Evolutionary conservation across 2,888 invertebrate genomes (phyloP).

Genomic region (Odontocolon sp.): DNA sequence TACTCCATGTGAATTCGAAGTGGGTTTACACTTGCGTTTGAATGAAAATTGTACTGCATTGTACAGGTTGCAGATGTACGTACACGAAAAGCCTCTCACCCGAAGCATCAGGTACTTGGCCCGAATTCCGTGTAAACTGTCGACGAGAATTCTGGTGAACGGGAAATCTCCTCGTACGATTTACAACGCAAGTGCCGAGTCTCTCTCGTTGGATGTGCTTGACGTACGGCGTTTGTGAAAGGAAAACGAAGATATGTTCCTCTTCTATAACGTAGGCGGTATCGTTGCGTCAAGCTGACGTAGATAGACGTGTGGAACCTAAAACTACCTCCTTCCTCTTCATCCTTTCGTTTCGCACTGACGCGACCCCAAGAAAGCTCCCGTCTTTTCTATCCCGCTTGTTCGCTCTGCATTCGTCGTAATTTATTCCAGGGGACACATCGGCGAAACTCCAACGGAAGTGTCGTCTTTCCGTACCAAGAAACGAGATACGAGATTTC

Average conservation of each 20-base stretch:
- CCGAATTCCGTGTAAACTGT: slow-evolving; percentile 29
- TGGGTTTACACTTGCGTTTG: not conserved
- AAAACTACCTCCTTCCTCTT: not conserved
- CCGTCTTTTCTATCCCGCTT: not conserved
- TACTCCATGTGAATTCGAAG: slow-evolving; percentile 8
- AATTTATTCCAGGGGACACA: slow-evolving; percentile 20
- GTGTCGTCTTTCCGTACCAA: not conserved
- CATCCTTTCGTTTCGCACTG: not conserved
- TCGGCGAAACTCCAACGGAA: not conserved
- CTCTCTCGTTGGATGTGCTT: not conserved
- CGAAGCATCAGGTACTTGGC: slow-evolving; percentile 4
- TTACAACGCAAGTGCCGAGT: slow-evolving; percentile 10
- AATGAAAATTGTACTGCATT: slow-evolving; percentile 4
- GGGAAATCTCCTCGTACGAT: slow-evolving; percentile 20
- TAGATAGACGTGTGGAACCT: slow-evolving; percentile 8
- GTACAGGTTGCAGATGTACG: not conserved
- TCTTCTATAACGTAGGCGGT: not conserved
- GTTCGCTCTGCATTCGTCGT: slow-evolving; percentile 5
- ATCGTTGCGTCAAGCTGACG: not conserved
- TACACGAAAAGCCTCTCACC: slow-evolving; percentile 42
- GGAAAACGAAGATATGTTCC: not conserved
- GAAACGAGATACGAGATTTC: slow-evolving; percentile 22
- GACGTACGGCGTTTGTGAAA: slow-evolving; percentile 1
- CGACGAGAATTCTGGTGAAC: slow-evolving; percentile 8
- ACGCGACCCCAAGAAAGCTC: slow-evolving; percentile 1